These are phyloP conservation scores for Phylloscopus whistleri DNA, from an alignment of 2,113 vertebrate genomes.

Conservation along the genomic window DNA sequence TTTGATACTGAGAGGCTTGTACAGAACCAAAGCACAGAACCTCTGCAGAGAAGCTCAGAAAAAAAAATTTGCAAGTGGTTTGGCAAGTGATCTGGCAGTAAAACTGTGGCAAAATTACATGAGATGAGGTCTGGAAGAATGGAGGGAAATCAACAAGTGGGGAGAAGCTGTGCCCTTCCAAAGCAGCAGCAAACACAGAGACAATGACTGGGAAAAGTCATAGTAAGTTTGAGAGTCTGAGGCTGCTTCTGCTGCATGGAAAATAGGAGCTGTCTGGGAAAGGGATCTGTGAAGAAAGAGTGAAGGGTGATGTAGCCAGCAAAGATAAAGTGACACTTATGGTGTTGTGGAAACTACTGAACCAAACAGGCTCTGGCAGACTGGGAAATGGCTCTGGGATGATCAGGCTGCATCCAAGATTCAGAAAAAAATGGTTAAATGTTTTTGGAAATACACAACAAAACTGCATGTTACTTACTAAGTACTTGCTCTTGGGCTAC, in stretches of 20 bases:
- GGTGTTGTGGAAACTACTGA: neutral
- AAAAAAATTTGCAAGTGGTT: neutral
- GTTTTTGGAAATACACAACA: neutral
- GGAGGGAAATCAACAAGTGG: neutral
- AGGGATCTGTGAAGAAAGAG: neutral
- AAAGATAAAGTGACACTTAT: neutral
- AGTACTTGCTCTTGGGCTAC: neutral
- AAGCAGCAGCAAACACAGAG: neutral
- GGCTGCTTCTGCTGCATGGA: neutral
- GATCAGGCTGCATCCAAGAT: neutral
- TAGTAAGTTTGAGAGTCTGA: neutral
- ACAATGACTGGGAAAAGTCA: neutral
- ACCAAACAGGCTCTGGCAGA: neutral
- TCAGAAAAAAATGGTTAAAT: neutral
- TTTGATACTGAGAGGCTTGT: neutral
- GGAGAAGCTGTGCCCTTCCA: conserved; percentile 14
- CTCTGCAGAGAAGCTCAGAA: neutral
- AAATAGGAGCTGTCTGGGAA: conserved; percentile 14
- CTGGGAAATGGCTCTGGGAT: neutral
- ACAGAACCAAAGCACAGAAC: neutral
- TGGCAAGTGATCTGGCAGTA: neutral
- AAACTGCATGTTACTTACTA: neutral
- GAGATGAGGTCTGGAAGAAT: conserved; percentile 8
- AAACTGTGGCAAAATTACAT: neutral
- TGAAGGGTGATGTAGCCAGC: neutral